Conservation (phyloP, 2,113 vertebrate genomes). For the Coryphaenoides rupestris region DNA sequence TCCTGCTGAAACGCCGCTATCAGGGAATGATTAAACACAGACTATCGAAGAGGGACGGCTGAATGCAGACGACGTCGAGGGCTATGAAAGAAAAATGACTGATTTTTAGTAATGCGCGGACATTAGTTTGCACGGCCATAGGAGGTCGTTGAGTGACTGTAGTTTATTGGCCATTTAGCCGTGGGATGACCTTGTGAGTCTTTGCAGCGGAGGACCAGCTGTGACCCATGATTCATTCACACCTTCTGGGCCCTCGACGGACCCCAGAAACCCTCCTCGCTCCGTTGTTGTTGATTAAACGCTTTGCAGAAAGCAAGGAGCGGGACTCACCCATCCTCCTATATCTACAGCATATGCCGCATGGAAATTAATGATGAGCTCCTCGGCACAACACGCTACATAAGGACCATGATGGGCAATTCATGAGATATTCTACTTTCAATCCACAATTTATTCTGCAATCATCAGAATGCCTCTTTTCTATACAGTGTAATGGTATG, state of each 20-base stretch:
- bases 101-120: constrained; percentile 47
- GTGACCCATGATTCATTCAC: constrained; percentile 68
- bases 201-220: constrained; percentile 55
- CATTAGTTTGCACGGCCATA: constrained; percentile 50
- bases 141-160: constrained; percentile 54
- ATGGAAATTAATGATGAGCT: constrained; percentile 65
- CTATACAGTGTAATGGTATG: constrained; percentile 55
- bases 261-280: constrained; percentile 36
- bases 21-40: constrained; percentile 27
- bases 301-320: constrained; percentile 44
- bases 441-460: constrained; percentile 61
- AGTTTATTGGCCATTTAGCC: constrained; percentile 60
- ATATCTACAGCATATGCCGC: constrained; percentile 64
- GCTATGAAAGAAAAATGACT: too few species aligned
- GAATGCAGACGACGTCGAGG: too few species aligned
- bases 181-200: constrained; percentile 62
- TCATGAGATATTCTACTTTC: constrained; percentile 46
- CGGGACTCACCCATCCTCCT: constrained; percentile 41
- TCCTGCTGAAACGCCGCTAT: too few species aligned
- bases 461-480: constrained; percentile 56
- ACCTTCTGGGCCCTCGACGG: constrained; percentile 49
- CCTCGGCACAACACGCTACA: constrained; percentile 47
- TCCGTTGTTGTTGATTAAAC: constrained; percentile 60
- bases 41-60: constrained; percentile 31
- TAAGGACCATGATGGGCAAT: constrained; percentile 49